Conservation (phyloP, 1,140 invertebrate species). For the Whitmania pigra region DNA sequence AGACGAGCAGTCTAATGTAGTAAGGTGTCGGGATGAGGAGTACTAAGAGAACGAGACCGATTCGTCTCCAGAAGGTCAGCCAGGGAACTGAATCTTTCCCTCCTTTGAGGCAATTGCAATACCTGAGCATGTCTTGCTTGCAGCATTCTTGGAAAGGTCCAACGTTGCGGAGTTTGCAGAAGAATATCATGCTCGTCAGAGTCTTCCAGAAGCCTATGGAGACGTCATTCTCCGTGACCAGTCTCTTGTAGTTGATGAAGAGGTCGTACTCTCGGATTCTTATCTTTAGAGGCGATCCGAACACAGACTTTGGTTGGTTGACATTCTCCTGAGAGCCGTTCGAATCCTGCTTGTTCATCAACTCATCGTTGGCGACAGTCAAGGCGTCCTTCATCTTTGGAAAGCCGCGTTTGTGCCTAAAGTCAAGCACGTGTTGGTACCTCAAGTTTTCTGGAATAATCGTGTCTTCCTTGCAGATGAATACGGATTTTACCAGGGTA, state of each 20-base stretch:
- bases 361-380: background rate
- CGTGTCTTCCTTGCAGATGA: conserved; percentile 9
- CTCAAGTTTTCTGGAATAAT: conserved; percentile 11
- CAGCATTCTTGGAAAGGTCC: conserved; percentile 22
- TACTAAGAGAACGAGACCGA: conserved; percentile 31
- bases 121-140: conserved; percentile 19
- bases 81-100: background rate
- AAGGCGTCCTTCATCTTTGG: conserved; percentile 20
- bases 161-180: conserved; percentile 19
- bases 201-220: conserved; percentile 22
- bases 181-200: conserved; percentile 18
- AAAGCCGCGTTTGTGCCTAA: conserved; percentile 4
- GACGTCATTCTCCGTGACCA: conserved; percentile 24
- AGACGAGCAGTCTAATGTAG: conserved; percentile 35
- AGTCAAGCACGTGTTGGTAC: conserved; percentile 22
- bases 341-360: background rate
- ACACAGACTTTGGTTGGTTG: conserved; percentile 3
- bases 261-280: conserved; percentile 23
- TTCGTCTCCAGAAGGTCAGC: conserved; percentile 20
- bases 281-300: conserved; percentile 15
- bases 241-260: conserved; percentile 23
- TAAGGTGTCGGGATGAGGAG: conserved; percentile 34
- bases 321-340: background rate
- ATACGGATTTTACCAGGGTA: conserved; percentile 16
- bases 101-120: background rate